Base-by-base conservation (phyloP, 2,797 vertebrate species). In the Trematomus bernacchii region DNA sequence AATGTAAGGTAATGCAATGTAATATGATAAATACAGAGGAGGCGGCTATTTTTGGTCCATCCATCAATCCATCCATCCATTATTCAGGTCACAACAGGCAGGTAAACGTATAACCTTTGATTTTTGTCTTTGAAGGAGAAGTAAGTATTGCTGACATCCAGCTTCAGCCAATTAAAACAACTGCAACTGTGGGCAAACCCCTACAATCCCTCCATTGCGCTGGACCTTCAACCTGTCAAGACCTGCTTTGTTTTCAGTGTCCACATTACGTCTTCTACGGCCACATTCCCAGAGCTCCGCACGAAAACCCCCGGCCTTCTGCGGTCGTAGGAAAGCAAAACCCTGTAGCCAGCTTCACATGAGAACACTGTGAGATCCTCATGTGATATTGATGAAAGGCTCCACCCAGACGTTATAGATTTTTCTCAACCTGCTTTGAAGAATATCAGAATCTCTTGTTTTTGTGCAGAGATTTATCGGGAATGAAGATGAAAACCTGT, bases 331-430 rank as follows among this genome's bases (percentile, higher is more conserved):
- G 85, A 86, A 89, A 85, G 79, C 70, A 85, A 83, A 85, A 73
- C 71, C 68, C 78, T n/a, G 42, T 73, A 51, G 58, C 78, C 78
- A 66, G 79, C 77, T 91, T 86, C 83, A 88, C 77, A 82, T 59
- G 77, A 91, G 84, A 87, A 86, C 80, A 73, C 82, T 60, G 70
- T 43, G 70, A 86, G 85, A 82, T 83, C 81, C 91, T 91, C 89
- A 93, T 92, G 92, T 63, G 88, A 92, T 92, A 91, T 87, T 92
- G 90, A 96, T 95, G 90, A 94, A 93, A 94, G 85, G 71, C 87
- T 89, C 85, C 74, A 23, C 91, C 84, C 85, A 84, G 85, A 83
- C 58, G 68, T 89, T 89, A 93, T 90, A 75, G 92, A 94, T 94
- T 92, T 78, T 93, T 90, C 85, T 83, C 79, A 47, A 66, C 66